A percentile compares a stretch with the other conserved stretches of the same genome.
Evolutionary conservation across 2,888 invertebrate species (phyloP).

Genomic region (Carpatolechia fugitivella): DNA sequence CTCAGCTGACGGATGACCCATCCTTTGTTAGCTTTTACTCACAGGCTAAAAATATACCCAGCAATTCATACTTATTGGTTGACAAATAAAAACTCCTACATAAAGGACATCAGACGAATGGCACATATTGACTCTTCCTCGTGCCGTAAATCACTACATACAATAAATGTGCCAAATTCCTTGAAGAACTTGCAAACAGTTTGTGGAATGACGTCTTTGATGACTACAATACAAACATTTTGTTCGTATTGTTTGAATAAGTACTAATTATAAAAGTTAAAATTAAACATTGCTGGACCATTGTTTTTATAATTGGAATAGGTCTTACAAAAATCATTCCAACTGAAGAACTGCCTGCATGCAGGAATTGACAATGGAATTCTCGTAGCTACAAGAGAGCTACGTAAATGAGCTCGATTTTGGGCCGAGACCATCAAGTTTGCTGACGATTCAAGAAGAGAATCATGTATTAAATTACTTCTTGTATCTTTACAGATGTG

Average conservation of each 20-base stretch:
- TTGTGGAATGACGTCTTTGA: neutral
- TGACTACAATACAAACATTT: too few relatives aligned
- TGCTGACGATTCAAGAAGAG: too few relatives aligned
- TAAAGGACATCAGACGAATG: neutral
- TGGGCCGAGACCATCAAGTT: too few relatives aligned
- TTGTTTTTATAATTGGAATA: too few relatives aligned
- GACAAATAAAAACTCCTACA: slow-evolving; percentile 4
- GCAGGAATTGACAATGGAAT: too few relatives aligned
- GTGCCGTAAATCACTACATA: neutral
- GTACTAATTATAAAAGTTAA: too few relatives aligned
- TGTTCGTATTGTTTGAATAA: too few relatives aligned
- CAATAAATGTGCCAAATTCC: slow-evolving; percentile 5
- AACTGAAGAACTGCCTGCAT: too few relatives aligned
- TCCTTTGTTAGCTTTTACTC: slow-evolving; percentile 4
- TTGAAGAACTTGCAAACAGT: neutral
- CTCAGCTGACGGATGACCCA: slow-evolving; percentile 24
- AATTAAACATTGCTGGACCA: too few relatives aligned
- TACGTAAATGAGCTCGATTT: too few relatives aligned
- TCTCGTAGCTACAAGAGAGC: too few relatives aligned
- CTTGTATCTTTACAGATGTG: slow-evolving; percentile 73
- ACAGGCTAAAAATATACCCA: neutral
- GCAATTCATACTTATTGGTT: neutral
- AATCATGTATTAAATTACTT: neutral
- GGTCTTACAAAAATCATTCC: too few relatives aligned
- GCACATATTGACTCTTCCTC: slow-evolving; percentile 8